Conservation (phyloP, 2,797 vertebrate genomes). For the Perdix hodgsoniae region DNA sequence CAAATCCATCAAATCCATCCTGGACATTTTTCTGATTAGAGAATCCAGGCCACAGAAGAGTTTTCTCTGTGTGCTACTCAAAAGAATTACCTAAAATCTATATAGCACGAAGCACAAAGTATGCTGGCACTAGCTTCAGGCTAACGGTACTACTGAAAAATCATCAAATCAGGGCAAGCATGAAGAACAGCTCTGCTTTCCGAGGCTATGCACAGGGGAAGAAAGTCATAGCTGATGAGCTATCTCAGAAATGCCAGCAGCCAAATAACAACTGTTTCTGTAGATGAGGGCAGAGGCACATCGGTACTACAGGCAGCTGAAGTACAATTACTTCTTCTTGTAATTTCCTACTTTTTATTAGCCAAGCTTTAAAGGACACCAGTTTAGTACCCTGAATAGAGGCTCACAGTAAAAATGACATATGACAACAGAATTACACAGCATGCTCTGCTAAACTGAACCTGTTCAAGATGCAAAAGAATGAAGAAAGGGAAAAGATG, state of each 20-base stretch:
- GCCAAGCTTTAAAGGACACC: neutral
- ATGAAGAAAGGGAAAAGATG: slow-evolving; percentile 3
- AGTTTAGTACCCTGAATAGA: neutral
- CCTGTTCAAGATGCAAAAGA: neutral
- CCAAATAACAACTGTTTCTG: slow-evolving; percentile 13
- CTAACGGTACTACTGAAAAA: slow-evolving; percentile 40
- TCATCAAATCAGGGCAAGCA: slow-evolving; percentile 29
- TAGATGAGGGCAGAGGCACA: neutral
- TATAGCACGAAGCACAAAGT: neutral
- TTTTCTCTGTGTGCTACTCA: slow-evolving; percentile 12
- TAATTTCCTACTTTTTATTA: slow-evolving; percentile 21
- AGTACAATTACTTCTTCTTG: neutral
- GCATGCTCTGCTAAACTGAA: neutral
- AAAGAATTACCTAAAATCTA: slow-evolving; percentile 50
- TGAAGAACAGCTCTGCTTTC: slow-evolving; percentile 9
- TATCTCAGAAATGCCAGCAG: slow-evolving; percentile 3
- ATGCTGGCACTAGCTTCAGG: slow-evolving; percentile 41
- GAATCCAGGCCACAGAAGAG: slow-evolving; percentile 44
- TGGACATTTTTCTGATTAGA: slow-evolving; percentile 48
- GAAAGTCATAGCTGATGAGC: slow-evolving; percentile 26
- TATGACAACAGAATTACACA: neutral
- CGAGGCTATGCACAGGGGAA: neutral
- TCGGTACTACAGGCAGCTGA: neutral
- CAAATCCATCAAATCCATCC: slow-evolving; percentile 47
- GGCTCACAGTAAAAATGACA: slow-evolving; percentile 15